Percentiles rank a stretch among this genome's conserved stretches.
These are phyloP conservation scores for Girardinus metallicus DNA, from an alignment of 2,797 vertebrate species.

Conservation along the genomic window DNA sequence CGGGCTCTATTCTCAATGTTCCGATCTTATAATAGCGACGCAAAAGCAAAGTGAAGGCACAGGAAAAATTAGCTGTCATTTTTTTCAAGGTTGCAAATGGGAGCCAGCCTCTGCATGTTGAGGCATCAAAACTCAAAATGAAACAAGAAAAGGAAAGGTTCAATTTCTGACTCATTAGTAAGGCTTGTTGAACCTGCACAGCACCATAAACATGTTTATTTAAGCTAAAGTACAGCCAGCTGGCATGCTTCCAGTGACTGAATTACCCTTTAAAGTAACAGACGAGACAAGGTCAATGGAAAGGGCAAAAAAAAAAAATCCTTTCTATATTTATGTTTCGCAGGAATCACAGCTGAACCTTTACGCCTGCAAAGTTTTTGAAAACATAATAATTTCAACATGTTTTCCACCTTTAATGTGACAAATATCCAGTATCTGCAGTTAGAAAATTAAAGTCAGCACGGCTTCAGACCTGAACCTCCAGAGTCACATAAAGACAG, in stretches of 20 bases:
- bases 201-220: conserved; percentile 8
- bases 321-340: background rate
- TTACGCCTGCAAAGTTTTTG: background rate
- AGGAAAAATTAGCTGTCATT: background rate
- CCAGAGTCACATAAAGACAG: too few relatives aligned
- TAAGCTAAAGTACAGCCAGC: background rate
- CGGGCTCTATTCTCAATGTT: background rate
- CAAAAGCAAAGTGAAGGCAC: background rate
- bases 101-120: background rate
- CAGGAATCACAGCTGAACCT: background rate
- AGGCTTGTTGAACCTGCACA: background rate
- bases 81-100: background rate
- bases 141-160: background rate
- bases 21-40: background rate
- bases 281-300: background rate
- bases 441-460: too few relatives aligned
- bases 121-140: background rate
- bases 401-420: background rate
- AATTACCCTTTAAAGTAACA: conserved; percentile 2
- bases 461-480: too few relatives aligned
- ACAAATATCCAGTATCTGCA: background rate
- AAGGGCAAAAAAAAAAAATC: background rate
- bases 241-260: background rate
- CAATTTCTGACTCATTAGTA: conserved; percentile 6
- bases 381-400: background rate